phyloP scores from a whole-genome alignment of 1,140 invertebrate species.

The Neuroterus valhalla region DNA sequence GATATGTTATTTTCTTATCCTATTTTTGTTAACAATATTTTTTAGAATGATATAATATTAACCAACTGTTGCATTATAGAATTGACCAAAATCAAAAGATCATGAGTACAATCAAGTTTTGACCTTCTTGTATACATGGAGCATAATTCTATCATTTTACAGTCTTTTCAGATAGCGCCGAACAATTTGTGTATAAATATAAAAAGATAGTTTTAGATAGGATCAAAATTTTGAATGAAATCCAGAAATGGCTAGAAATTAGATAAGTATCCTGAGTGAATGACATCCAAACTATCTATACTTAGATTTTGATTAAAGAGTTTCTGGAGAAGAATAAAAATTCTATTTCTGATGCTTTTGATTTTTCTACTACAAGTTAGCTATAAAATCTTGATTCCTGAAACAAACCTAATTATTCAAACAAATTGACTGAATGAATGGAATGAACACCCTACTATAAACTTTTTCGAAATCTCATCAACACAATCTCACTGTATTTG shows the following conservation, averaged over 20 bases:
- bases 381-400: too few species aligned
- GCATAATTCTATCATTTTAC: slow-evolving; percentile 2
- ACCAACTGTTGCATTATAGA: slow-evolving; percentile 21
- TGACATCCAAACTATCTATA: not conserved
- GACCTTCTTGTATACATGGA: slow-evolving; percentile 4
- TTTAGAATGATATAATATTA: slow-evolving; percentile 15
- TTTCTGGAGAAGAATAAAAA: too few species aligned
- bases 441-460: not conserved
- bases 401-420: too few species aligned
- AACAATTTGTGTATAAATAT: not conserved
- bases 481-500: not conserved
- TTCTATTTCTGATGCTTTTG: too few species aligned
- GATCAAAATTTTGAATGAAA: not conserved
- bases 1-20: not conserved
- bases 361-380: too few species aligned
- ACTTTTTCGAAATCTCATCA: not conserved
- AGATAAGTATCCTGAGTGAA: slow-evolving; percentile 7
- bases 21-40: slow-evolving; percentile 19
- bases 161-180: not conserved
- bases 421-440: too few species aligned
- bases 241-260: not conserved
- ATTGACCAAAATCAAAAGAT: slow-evolving; percentile 18
- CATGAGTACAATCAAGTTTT: slow-evolving; percentile 14
- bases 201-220: slow-evolving; percentile 10
- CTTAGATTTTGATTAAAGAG: too few species aligned